These are phyloP conservation scores for Chamaetylas fuelleborni DNA, from an alignment of 2,113 vertebrate genomes.

Conservation along the genomic window DNA sequence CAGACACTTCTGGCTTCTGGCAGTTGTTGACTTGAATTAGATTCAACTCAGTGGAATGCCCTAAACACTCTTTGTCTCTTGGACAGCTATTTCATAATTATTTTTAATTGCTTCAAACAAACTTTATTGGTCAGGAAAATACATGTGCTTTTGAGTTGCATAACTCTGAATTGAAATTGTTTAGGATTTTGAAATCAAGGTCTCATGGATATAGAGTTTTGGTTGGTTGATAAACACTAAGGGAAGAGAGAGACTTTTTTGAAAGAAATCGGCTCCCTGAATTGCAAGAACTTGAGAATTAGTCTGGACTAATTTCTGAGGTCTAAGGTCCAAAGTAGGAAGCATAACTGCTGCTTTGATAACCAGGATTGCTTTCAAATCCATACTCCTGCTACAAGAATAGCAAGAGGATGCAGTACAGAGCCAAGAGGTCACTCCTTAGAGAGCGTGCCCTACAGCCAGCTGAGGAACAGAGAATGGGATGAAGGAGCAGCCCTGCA, in stretches of 20 bases:
- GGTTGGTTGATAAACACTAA: not conserved
- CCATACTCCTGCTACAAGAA: not conserved
- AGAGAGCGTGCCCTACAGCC: not conserved
- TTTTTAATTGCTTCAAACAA: conserved; percentile 20
- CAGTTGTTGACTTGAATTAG: conserved; percentile 3
- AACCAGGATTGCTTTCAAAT: not conserved
- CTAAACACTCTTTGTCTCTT: not conserved
- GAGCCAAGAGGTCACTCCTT: not conserved
- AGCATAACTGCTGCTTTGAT: not conserved
- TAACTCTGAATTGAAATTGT: not conserved
- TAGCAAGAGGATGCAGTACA: not conserved
- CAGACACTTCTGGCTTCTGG: not conserved
- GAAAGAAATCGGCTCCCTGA: not conserved
- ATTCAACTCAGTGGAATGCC: not conserved
- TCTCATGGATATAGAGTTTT: not conserved
- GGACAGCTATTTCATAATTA: not conserved
- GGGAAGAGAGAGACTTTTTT: not conserved
- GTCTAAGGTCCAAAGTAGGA: not conserved
- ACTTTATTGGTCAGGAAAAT: not conserved
- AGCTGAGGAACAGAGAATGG: not conserved
- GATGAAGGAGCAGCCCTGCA: not conserved
- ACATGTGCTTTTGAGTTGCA: not conserved
- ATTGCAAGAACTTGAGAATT: not conserved
- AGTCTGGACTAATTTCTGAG: not conserved
- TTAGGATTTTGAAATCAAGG: not conserved